Evolutionary conservation across 2,797 vertebrate species (phyloP).

Genomic region (Clamator glandarius): DNA sequence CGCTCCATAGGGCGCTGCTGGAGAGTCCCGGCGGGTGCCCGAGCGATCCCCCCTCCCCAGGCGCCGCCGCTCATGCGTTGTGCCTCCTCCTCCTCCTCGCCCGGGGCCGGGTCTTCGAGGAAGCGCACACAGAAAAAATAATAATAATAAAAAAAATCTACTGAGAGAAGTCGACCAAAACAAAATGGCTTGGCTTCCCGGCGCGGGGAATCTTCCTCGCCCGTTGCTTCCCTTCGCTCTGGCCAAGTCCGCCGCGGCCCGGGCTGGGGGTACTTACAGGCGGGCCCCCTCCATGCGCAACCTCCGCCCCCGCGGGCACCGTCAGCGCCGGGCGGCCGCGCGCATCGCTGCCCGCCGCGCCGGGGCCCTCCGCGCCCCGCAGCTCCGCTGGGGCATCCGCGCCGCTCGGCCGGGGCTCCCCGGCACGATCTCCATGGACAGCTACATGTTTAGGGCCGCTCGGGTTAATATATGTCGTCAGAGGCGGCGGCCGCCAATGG

Average conservation of each 20-base stretch:
- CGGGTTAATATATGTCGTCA: constrained; percentile 92
- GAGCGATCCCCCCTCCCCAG: constrained; percentile 12
- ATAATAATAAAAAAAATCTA: not conserved
- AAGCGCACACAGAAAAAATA: not conserved
- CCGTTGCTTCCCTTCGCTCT: constrained; percentile 2
- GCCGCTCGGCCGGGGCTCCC: constrained; percentile 51
- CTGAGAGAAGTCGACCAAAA: constrained; percentile 4
- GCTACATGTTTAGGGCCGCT: constrained; percentile 88
- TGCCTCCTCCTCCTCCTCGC: constrained; percentile 15
- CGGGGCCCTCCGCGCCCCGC: not conserved
- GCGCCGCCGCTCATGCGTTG: constrained; percentile 50
- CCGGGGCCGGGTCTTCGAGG: constrained; percentile 22
- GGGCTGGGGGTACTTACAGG: constrained; percentile 33
- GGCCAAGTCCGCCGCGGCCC: not conserved
- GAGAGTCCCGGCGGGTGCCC: constrained; percentile 13
- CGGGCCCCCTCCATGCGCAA: constrained; percentile 34
- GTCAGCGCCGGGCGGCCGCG: constrained; percentile 21
- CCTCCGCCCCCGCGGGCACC: constrained; percentile 37
- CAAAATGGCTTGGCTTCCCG: constrained; percentile 18
- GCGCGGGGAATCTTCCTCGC: constrained; percentile 27
- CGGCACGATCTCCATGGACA: constrained; percentile 85
- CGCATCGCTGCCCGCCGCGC: constrained; percentile 53
- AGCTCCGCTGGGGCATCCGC: constrained; percentile 15
- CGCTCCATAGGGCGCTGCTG: constrained; percentile 20
- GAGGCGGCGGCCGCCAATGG: constrained; percentile 81